phyloP scores from a whole-genome alignment of 2,797 vertebrate genomes.

The Poeciliopsis infans region DNA sequence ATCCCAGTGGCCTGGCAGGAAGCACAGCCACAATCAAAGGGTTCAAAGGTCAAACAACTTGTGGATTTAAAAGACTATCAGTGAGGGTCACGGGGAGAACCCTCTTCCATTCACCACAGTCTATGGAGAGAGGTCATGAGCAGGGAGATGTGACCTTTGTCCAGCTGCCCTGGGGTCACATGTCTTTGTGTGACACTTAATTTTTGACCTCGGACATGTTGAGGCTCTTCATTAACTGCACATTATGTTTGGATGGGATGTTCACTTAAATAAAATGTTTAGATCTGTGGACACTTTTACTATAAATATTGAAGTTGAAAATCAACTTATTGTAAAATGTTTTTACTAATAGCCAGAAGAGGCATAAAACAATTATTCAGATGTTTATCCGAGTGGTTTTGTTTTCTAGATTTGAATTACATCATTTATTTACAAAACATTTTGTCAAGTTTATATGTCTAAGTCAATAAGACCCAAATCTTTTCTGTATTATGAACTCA shows the following conservation, averaged over 20 bases:
- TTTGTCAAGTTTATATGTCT: neutral
- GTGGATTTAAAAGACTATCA: slow-evolving; percentile 69
- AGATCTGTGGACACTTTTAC: neutral
- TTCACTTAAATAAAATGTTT: neutral
- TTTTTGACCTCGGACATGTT: slow-evolving; percentile 52
- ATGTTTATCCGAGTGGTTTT: neutral
- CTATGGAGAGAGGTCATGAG: slow-evolving; percentile 52
- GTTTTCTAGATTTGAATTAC: neutral
- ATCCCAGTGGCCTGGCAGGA: slow-evolving; percentile 48
- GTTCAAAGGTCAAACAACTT: slow-evolving; percentile 73
- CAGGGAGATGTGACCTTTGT: slow-evolving; percentile 73
- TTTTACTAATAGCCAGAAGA: neutral
- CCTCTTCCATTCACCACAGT: slow-evolving; percentile 28
- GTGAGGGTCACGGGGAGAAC: slow-evolving; percentile 48
- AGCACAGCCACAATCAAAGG: slow-evolving; percentile 46
- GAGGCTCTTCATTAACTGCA: slow-evolving; percentile 34
- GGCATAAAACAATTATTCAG: neutral
- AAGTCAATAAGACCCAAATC: neutral
- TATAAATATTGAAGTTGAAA: neutral
- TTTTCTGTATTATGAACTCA: neutral
- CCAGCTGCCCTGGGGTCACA: slow-evolving; percentile 61
- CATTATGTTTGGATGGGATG: slow-evolving; percentile 1
- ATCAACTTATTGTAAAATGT: neutral
- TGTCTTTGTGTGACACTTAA: slow-evolving; percentile 56
- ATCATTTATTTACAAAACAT: neutral